Conservation (phyloP, 2,113 vertebrate species). For the Pluvianellus socialis region DNA sequence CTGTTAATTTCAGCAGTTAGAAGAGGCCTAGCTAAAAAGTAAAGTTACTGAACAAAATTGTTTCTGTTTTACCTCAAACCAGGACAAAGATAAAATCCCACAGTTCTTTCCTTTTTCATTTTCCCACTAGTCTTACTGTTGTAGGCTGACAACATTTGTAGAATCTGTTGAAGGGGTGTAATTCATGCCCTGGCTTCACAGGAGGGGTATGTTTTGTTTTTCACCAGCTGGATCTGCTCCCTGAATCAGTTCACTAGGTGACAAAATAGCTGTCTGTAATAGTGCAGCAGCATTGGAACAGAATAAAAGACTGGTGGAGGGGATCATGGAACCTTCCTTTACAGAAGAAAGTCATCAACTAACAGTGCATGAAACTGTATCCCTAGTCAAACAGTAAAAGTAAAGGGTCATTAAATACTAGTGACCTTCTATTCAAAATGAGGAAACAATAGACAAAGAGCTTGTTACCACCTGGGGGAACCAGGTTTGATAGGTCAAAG, state of each 20-base stretch:
- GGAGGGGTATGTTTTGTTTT: neutral
- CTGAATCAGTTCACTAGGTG: neutral
- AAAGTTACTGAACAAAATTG: too few species aligned
- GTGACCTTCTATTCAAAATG: neutral
- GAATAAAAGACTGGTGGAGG: neutral
- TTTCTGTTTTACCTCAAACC: too few species aligned
- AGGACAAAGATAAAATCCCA: neutral
- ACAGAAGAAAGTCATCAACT: neutral
- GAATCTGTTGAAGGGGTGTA: neutral
- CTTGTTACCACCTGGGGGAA: neutral
- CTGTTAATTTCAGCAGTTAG: too few species aligned
- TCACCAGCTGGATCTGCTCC: neutral
- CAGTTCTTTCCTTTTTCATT: neutral
- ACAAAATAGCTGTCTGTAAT: neutral
- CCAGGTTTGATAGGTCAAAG: neutral
- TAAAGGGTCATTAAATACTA: fast-evolving
- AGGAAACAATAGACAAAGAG: neutral
- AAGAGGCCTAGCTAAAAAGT: too few species aligned
- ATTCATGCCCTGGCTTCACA: neutral
- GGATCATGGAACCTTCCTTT: neutral
- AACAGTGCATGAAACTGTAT: neutral
- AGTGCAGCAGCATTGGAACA: neutral
- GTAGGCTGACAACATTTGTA: neutral
- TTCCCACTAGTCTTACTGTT: neutral
- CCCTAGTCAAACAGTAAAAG: neutral